A percentile compares a stretch with the other conserved stretches of the same genome.
Conservation (phyloP, 2,113 vertebrate genomes). For the Cyprinus carpio region DNA sequence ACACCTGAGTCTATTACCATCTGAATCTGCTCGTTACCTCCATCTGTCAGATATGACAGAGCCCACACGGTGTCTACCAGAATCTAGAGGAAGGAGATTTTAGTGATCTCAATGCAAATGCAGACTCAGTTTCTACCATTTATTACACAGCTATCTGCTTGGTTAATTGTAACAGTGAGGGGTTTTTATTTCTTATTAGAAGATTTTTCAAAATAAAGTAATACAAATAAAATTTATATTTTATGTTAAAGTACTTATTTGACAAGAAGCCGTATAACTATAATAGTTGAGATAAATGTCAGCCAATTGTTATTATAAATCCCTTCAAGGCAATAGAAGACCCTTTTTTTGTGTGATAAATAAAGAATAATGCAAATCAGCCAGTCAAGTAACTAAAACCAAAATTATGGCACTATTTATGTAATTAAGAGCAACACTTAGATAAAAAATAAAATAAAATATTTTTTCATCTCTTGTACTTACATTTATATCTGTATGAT, state of each 20-base stretch:
- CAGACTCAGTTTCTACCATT: neutral
- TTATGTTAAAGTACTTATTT: neutral
- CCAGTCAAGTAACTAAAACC: neutral
- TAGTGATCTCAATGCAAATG: neutral
- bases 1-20: constrained; percentile 99
- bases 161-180: neutral
- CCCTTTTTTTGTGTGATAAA: neutral
- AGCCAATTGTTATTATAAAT: neutral
- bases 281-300: neutral
- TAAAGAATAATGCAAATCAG: neutral
- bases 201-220: neutral
- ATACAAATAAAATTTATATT: neutral
- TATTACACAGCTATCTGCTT: neutral
- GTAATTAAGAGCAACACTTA: neutral
- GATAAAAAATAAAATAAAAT: too few relatives aligned
- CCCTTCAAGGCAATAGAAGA: neutral
- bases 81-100: constrained; percentile 75
- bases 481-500: constrained; percentile 98
- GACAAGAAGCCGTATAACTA: neutral
- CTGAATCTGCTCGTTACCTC: constrained; percentile 98
- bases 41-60: constrained; percentile 96
- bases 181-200: neutral
- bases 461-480: constrained; percentile 77
- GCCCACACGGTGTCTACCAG: constrained; percentile 99
- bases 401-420: neutral